phyloP scores from a whole-genome alignment of 2,888 invertebrate genomes.

The Tipula lateralis region DNA sequence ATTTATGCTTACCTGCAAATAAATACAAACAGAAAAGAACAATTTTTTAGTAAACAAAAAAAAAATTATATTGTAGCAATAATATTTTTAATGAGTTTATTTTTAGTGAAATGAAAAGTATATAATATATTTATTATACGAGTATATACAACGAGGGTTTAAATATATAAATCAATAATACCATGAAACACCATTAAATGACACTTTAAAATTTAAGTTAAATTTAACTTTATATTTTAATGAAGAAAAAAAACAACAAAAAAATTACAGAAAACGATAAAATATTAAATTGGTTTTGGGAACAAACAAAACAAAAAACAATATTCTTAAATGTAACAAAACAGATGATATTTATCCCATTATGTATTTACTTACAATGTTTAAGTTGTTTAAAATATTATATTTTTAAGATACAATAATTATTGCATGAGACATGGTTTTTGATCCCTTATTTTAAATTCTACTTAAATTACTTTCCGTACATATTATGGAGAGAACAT shows the following conservation, averaged over 20 bases:
- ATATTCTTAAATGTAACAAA: slow-evolving; percentile 14
- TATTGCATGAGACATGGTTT: slow-evolving; percentile 11
- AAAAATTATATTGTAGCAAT: not conserved
- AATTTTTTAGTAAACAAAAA: not conserved
- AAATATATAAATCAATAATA: not conserved
- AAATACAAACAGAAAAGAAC: not conserved
- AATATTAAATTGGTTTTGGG: not conserved
- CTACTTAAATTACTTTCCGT: not conserved
- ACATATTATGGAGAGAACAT: too few relatives aligned
- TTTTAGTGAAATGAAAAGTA: not conserved
- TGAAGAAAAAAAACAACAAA: not conserved
- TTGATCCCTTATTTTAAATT: not conserved
- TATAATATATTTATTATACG: not conserved
- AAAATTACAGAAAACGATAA: not conserved
- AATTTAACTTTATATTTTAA: not conserved
- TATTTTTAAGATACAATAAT: not conserved
- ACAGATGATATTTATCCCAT: not conserved
- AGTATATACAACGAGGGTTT: not conserved
- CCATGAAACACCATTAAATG: not conserved
- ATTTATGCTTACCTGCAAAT: not conserved
- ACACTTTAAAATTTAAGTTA: not conserved
- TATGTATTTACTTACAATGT: slow-evolving; percentile 2
- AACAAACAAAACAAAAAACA: not conserved
- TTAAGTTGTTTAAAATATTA: not conserved
- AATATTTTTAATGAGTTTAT: not conserved